A percentile compares a stretch with the other conserved stretches of the same genome.
Evolutionary conservation across 1,140 invertebrate genomes (phyloP).

Genomic region (Lithobius niger): DNA sequence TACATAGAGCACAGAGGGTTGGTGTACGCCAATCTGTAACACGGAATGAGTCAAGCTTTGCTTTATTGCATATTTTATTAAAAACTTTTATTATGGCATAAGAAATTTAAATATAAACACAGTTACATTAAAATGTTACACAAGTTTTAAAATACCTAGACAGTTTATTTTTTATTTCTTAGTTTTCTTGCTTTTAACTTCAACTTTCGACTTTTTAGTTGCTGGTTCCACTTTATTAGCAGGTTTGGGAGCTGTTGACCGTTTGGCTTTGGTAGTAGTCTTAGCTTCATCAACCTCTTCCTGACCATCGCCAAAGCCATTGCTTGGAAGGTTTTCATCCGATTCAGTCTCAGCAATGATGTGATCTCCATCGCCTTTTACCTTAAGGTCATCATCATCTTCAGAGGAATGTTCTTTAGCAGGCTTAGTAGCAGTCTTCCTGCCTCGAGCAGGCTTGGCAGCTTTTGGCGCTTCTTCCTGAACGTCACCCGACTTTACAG

Average conservation of each 20-base stretch:
- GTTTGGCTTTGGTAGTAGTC: no score
- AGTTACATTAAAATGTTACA: not conserved
- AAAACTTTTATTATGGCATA: not conserved
- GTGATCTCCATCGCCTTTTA: no score
- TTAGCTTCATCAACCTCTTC: no score
- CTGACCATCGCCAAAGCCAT: not conserved
- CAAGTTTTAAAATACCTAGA: not conserved
- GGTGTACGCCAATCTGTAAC: no score
- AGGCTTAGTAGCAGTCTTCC: not conserved
- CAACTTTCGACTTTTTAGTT: not conserved
- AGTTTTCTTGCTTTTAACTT: no score
- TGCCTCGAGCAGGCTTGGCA: not conserved
- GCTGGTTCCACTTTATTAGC: no score
- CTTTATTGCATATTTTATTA: not conserved
- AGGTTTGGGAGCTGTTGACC: no score
- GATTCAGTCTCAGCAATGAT: no score
- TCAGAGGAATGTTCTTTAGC: no score
- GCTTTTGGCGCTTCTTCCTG: not conserved
- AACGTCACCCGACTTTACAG: not conserved
- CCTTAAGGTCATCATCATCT: no score
- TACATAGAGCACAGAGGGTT: not conserved
- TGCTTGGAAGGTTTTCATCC: not conserved
- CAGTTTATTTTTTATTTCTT: not conserved
- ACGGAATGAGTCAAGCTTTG: no score
- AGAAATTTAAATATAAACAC: not conserved